phyloP scores from a whole-genome alignment of 2,797 vertebrate genomes.

The Lagocephalus sceleratus region DNA sequence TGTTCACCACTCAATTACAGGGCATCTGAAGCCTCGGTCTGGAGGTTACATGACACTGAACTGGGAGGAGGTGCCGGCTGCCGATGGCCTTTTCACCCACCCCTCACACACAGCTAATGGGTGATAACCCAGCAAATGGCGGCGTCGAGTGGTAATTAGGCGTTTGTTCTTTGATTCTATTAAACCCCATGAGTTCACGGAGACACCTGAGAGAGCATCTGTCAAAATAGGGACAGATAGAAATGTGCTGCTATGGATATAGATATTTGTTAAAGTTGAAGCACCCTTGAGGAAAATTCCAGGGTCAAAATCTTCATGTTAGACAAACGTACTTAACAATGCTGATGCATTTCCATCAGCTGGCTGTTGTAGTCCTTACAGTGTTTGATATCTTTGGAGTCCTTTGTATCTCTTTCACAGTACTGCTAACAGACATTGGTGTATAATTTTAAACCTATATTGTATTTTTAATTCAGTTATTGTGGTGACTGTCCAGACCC shows the following conservation, averaged over 20 bases:
- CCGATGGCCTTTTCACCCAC: conserved; percentile 62
- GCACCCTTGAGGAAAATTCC: neutral
- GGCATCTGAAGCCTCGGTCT: conserved; percentile 61
- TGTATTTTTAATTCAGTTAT: too few relatives aligned
- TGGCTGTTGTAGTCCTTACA: too few relatives aligned
- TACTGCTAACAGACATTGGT: too few relatives aligned
- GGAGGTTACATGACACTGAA: conserved; percentile 54
- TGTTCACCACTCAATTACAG: conserved; percentile 73
- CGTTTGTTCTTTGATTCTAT: too few relatives aligned
- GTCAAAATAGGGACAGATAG: neutral
- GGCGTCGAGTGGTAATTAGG: conserved; percentile 21
- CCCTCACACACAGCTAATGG: conserved; percentile 44
- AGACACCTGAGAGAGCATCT: neutral
- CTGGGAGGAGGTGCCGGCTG: conserved; percentile 48
- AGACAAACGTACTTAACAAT: neutral
- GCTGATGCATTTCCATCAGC: too few relatives aligned
- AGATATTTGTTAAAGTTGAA: neutral
- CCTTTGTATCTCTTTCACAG: neutral
- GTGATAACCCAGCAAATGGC: conserved; percentile 20
- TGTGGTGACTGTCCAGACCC: too few relatives aligned
- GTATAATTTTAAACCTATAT: too few relatives aligned
- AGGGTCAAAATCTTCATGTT: neutral
- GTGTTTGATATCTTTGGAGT: neutral
- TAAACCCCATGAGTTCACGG: neutral
- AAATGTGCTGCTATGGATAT: neutral